A percentile compares a stretch with the other conserved stretches of the same genome.
phyloP scores from a whole-genome alignment of 2,113 vertebrate species.

The Perca schrenkii region DNA sequence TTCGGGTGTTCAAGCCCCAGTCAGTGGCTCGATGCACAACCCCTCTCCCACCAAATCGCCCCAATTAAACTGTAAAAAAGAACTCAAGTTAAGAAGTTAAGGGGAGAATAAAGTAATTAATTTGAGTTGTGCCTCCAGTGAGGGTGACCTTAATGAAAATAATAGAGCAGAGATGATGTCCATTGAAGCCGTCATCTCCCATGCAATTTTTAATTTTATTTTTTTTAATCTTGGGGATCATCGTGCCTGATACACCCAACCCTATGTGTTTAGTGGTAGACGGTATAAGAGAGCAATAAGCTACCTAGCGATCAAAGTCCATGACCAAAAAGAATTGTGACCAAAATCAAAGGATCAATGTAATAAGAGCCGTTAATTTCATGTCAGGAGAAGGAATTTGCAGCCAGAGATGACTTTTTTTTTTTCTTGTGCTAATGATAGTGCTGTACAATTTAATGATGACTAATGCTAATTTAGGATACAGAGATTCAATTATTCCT shows the following conservation, averaged over 20 bases:
- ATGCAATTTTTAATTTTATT: background rate
- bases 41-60: slow-evolving; percentile 36
- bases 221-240: slow-evolving; percentile 24
- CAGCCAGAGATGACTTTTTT: slow-evolving; percentile 4
- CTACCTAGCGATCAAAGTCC: slow-evolving; percentile 23
- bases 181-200: slow-evolving; percentile 18
- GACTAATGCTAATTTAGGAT: slow-evolving; percentile 64
- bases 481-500: slow-evolving; percentile 60
- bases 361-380: slow-evolving; percentile 18
- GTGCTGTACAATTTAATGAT: slow-evolving; percentile 51
- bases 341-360: background rate
- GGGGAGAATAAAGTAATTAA: slow-evolving; percentile 62
- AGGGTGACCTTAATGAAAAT: slow-evolving; percentile 70
- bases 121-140: slow-evolving; percentile 55
- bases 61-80: slow-evolving; percentile 51
- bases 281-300: slow-evolving; percentile 6
- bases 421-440: slow-evolving; percentile 56
- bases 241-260: slow-evolving; percentile 4
- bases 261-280: slow-evolving; percentile 7
- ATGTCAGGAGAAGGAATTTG: slow-evolving; percentile 30
- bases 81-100: slow-evolving; percentile 47
- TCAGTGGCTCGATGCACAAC: slow-evolving; percentile 25
- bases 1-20: slow-evolving; percentile 55
- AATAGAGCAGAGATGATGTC: slow-evolving; percentile 30
- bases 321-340: background rate